Conservation (phyloP, 2,797 vertebrate species). For the Momotus momota region DNA sequence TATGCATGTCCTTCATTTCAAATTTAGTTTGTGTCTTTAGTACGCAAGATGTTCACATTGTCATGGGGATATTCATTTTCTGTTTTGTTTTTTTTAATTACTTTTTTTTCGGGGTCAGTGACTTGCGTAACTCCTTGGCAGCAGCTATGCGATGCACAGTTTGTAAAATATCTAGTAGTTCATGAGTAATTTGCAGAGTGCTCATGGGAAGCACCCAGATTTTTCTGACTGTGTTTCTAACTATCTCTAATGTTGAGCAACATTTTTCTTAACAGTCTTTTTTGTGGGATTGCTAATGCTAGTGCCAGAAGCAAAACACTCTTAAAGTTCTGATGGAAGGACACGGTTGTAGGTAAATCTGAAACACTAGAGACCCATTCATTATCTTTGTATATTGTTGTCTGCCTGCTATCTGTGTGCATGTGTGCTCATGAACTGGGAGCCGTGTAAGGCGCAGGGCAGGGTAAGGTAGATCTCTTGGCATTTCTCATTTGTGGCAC, state of each 20-base stretch:
- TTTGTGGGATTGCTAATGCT: constrained; percentile 76
- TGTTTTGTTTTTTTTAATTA: neutral
- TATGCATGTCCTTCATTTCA: constrained; percentile 17
- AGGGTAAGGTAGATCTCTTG: constrained; percentile 16
- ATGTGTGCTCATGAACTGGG: constrained; percentile 68
- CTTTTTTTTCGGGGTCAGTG: neutral
- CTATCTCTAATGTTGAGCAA: constrained; percentile 76
- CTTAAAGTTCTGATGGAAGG: constrained; percentile 76
- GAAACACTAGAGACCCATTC: constrained; percentile 72
- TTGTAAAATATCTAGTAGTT: neutral
- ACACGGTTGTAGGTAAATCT: constrained; percentile 76
- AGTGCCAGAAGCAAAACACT: constrained; percentile 76
- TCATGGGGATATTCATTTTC: neutral
- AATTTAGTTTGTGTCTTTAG: neutral
- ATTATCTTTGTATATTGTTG: constrained; percentile 66
- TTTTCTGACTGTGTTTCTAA: constrained; percentile 48
- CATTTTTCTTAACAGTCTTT: constrained; percentile 77
- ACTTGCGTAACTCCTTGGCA: neutral
- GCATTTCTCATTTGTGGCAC: constrained; percentile 65
- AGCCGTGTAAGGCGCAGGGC: constrained; percentile 39
- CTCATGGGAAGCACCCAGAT: constrained; percentile 50
- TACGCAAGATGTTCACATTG: neutral
- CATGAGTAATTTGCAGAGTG: constrained; percentile 31
- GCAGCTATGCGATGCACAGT: neutral
- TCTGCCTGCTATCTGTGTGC: constrained; percentile 74